Base-by-base conservation (phyloP, 2,113 vertebrate genomes). In the Notechis scutatus region DNA sequence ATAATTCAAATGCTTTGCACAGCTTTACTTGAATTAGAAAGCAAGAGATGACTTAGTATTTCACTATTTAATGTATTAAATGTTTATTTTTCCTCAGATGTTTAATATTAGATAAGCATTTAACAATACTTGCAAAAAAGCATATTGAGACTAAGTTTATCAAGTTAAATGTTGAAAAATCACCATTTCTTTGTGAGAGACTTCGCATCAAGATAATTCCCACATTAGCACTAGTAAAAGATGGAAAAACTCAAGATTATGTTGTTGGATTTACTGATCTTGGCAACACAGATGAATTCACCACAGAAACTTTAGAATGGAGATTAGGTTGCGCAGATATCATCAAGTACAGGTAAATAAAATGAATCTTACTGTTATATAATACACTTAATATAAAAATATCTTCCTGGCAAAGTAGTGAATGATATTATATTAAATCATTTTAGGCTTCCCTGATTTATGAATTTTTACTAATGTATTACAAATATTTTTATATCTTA, bases 111-210 rank as follows among this genome's bases (percentile, higher is more conserved):
- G 99, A 99, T 97, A 99, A 98, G 96, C 99, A 99, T 95, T 96
- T 99, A 97, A 95, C 96, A 59, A 94, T 98, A 85, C 54, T 99
- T 97, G 98, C 99, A 90, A 99, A 99, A 97, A 99, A 99, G 94
- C 99, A 99, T 3, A 89, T 99, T 23, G 99, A 99, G 96, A 99
- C 99, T 91, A 99, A 99, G 96, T 99, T 99, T 97, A 97, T 99
- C 96, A 99, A 99, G 95, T 96, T 99, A 96, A 99, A 99, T 94
- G 99, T 98, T 94, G 99, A 99, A 96, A 99, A 99, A 94, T 98
- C 99, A 42, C 99, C 99, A 26, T 99, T 99, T 95, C 97, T 99
- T 93, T 98, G 99, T 0, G 99, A 99, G 95, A 98, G 98, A 97
- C 98, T 99, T 94, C 98, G 94, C 55, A 99, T 99, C 97, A 99